Evolutionary conservation across 2,888 invertebrate species (phyloP).

Genomic region (Microctonus brassicae): DNA sequence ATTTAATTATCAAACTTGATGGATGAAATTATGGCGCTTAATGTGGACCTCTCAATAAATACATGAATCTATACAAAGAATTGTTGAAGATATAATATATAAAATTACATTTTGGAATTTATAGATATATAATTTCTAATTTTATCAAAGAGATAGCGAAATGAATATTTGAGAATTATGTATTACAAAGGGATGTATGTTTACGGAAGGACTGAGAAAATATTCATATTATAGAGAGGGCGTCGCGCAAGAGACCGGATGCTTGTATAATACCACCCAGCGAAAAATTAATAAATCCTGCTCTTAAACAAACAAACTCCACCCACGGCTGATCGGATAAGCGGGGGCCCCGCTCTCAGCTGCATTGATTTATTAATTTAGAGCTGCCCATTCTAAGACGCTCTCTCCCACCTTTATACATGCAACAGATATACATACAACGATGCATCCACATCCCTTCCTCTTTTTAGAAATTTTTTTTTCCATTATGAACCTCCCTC

Average conservation of each 20-base stretch:
- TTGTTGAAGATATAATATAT: too few species aligned
- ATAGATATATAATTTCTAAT: not conserved
- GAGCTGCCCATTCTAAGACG: conserved; percentile 68
- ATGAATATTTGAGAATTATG: conserved; percentile 11
- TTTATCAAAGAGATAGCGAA: not conserved
- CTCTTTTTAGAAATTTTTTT: conserved; percentile 25
- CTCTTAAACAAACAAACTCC: conserved; percentile 69
- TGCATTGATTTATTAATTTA: conserved; percentile 69
- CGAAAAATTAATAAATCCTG: conserved; percentile 68
- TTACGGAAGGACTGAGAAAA: conserved; percentile 42
- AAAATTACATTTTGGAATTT: too few species aligned
- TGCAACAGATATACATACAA: too few species aligned
- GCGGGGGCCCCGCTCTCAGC: conserved; percentile 40
- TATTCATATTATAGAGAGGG: conserved; percentile 40
- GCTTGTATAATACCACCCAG: conserved; percentile 63
- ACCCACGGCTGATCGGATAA: conserved; percentile 68
- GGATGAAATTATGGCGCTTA: too few species aligned
- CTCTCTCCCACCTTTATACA: conserved; percentile 27
- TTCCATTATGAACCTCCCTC: conserved; percentile 34
- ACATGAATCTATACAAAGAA: too few species aligned
- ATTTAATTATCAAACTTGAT: too few species aligned
- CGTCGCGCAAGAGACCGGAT: conserved; percentile 37
- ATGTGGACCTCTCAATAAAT: too few species aligned
- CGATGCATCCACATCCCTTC: conserved; percentile 25
- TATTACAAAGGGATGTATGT: conserved; percentile 27